Conservation (phyloP, 2,888 invertebrate species). For the Harpalus rubripes region DNA sequence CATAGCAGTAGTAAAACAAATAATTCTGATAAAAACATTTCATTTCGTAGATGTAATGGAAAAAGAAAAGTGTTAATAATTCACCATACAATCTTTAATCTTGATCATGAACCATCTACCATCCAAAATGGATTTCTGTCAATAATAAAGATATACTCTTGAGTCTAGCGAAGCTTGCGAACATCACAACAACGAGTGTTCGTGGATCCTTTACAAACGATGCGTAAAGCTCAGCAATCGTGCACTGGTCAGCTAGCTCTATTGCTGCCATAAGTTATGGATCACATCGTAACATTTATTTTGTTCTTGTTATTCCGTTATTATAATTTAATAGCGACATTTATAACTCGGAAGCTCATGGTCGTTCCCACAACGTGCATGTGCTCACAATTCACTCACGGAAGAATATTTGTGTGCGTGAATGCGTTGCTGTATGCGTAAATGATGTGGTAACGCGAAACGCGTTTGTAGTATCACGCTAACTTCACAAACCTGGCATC, state of each 20-base stretch:
- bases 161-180: neutral
- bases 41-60: neutral
- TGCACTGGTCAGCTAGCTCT: constrained; percentile 36
- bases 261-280: constrained; percentile 53
- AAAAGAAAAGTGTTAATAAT: neutral
- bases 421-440: neutral
- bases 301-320: constrained; percentile 63
- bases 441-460: constrained; percentile 12
- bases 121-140: constrained; percentile 33
- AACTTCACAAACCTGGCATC: constrained; percentile 15
- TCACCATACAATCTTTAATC: neutral
- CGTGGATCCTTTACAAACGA: constrained; percentile 44
- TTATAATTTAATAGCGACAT: constrained; percentile 65
- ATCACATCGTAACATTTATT: constrained; percentile 60
- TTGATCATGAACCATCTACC: constrained; percentile 12
- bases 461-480: constrained; percentile 1
- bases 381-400: constrained; percentile 37
- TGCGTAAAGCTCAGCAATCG: constrained; percentile 15
- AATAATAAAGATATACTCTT: constrained; percentile 28
- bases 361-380: constrained; percentile 15
- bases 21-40: neutral
- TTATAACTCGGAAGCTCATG: constrained; percentile 41
- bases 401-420: neutral
- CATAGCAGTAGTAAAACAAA: neutral
- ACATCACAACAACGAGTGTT: constrained; percentile 21